Conservation (phyloP, 1,140 invertebrate genomes). For the Augochlora pura region DNA sequence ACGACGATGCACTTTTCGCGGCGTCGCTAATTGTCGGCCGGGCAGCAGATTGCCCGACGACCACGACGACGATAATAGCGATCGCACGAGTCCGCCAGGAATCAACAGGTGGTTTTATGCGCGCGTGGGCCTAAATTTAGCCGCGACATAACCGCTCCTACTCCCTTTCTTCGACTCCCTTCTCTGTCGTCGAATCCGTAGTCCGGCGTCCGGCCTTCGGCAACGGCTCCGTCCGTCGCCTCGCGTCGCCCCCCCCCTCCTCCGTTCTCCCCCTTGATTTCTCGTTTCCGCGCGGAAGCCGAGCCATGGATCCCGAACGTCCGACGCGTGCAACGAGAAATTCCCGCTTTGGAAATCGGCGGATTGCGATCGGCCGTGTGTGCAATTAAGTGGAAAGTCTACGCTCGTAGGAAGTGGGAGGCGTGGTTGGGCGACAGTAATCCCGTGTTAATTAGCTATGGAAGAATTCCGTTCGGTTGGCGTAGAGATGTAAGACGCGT, state of each 20-base stretch:
- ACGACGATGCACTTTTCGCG: slow-evolving; percentile 1
- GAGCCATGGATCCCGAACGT: background rate
- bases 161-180: slow-evolving; percentile 25
- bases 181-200: slow-evolving; percentile 27
- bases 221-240: too few relatives aligned
- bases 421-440: background rate
- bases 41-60: background rate
- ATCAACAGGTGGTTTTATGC: slow-evolving; percentile 51
- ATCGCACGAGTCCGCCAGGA: slow-evolving; percentile 23
- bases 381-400: background rate
- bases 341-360: background rate
- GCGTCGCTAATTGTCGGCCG: slow-evolving; percentile 9
- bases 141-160: slow-evolving; percentile 43
- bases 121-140: slow-evolving; percentile 59
- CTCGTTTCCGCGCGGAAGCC: slow-evolving; percentile 6
- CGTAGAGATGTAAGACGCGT: background rate
- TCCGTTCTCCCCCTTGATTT: background rate
- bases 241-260: background rate
- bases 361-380: too few relatives aligned
- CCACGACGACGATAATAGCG: slow-evolving; percentile 19
- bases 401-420: background rate
- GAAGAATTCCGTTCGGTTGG: slow-evolving; percentile 6
- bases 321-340: background rate
- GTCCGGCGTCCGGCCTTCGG: background rate
- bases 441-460: background rate